Percentiles rank a stretch among this genome's conserved stretches.
Evolutionary conservation across 2,888 invertebrate species (phyloP).

Genomic region (Resseliella maxima): DNA sequence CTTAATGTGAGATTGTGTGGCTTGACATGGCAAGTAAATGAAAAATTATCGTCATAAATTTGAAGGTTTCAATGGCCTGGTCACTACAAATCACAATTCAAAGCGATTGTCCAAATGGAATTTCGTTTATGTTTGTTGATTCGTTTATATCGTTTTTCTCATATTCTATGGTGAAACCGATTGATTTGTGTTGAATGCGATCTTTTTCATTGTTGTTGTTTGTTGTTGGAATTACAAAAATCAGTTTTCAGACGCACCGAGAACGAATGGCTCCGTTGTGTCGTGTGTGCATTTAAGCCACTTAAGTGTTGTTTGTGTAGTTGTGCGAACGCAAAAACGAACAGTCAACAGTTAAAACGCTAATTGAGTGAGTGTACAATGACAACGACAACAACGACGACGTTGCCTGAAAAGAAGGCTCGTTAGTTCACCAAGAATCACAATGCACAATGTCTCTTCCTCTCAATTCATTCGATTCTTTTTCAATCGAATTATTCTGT

Average conservation of each 20-base stretch:
- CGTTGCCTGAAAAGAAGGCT: slow-evolving; percentile 42
- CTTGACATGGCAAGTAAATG: background rate
- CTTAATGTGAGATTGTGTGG: background rate
- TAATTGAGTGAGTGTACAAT: background rate
- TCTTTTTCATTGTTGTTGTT: too few relatives aligned
- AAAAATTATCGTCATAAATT: background rate
- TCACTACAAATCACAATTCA: background rate
- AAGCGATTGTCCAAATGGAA: background rate
- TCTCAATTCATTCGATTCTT: too few relatives aligned
- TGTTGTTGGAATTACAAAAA: background rate
- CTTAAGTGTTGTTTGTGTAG: background rate
- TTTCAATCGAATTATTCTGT: too few relatives aligned
- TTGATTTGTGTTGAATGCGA: slow-evolving; percentile 35
- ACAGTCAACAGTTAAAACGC: background rate
- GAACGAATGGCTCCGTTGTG: slow-evolving; percentile 13
- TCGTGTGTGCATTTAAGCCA: background rate
- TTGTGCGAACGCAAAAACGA: background rate
- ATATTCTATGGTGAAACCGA: background rate
- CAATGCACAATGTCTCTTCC: background rate
- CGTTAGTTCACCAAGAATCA: background rate
- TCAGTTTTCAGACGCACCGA: background rate
- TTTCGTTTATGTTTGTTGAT: background rate
- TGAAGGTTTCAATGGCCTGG: slow-evolving; percentile 34
- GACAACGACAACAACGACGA: background rate
- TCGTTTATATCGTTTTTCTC: background rate